A percentile compares a stretch with the other conserved stretches of the same genome.
These are phyloP conservation scores for Aethes cnicana DNA, from an alignment of 2,888 invertebrate genomes.

Conservation along the genomic window DNA sequence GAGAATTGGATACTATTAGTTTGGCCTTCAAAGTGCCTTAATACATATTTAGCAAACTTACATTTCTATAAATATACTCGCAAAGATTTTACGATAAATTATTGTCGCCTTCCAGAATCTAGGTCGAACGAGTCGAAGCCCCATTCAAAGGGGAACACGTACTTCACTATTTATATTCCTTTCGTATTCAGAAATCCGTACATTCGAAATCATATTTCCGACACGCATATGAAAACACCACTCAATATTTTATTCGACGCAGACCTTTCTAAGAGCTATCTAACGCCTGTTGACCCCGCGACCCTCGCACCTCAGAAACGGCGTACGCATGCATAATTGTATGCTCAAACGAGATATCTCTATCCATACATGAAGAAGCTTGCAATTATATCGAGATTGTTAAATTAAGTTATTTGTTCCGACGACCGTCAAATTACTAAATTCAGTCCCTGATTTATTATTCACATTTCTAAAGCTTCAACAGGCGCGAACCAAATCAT, in stretches of 20 bases:
- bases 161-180: conserved; percentile 24
- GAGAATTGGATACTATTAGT: too few relatives aligned
- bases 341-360: conserved; percentile 40
- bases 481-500: conserved; percentile 26
- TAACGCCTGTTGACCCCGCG: conserved; percentile 64
- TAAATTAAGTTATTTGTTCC: conserved; percentile 28
- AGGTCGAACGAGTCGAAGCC: conserved; percentile 4
- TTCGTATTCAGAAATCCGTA: conserved; percentile 27
- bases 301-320: conserved; percentile 59
- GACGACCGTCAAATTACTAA: conserved; percentile 8
- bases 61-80: too few relatives aligned
- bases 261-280: conserved; percentile 53
- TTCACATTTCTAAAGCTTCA: conserved; percentile 4
- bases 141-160: conserved; percentile 17
- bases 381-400: conserved; percentile 29
- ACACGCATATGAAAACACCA: conserved; percentile 34
- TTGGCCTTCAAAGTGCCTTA: background rate
- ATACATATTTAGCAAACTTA: background rate
- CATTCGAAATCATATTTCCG: conserved; percentile 25
- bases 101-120: conserved; percentile 8
- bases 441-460: too few relatives aligned
- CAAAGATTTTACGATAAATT: too few relatives aligned
- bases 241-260: conserved; percentile 58
- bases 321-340: conserved; percentile 66
- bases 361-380: conserved; percentile 25